These are phyloP conservation scores for Calliopsis andreniformis DNA, from an alignment of 1,140 invertebrate species.

Conservation along the genomic window DNA sequence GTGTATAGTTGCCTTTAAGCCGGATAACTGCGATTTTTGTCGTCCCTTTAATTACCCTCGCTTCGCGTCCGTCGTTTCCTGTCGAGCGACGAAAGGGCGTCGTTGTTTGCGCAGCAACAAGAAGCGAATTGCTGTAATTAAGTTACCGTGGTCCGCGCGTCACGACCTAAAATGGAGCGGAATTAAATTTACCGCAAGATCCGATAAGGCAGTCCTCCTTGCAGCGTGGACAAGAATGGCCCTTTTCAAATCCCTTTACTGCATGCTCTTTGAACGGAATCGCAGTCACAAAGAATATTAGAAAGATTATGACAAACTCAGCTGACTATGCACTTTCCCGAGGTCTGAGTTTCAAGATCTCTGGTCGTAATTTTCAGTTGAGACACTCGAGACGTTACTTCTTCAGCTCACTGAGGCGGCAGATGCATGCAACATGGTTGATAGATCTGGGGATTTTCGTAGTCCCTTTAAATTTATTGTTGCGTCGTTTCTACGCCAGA, in stretches of 20 bases:
- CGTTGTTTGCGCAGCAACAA: constrained; percentile 4
- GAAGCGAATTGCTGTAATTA: constrained; percentile 20
- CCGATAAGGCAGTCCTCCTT: neutral
- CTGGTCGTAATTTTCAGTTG: no score
- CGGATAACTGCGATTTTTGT: constrained; percentile 20
- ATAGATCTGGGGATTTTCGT: constrained; percentile 44
- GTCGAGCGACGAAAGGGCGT: neutral
- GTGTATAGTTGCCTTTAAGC: neutral
- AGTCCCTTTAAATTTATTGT: constrained; percentile 71
- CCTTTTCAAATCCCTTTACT: constrained; percentile 5
- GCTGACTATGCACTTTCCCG: no score
- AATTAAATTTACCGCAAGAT: constrained; percentile 23
- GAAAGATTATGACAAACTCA: neutral
- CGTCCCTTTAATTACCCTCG: constrained; percentile 4
- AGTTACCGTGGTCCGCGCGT: neutral
- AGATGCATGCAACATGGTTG: constrained; percentile 1
- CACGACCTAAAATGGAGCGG: constrained; percentile 11
- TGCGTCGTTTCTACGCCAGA: constrained; percentile 55
- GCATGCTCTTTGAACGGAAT: neutral
- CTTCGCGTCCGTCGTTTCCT: neutral
- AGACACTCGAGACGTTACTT: no score
- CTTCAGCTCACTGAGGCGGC: no score
- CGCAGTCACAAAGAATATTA: neutral
- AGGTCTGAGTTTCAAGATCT: no score
- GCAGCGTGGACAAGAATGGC: neutral